Evolutionary conservation across 2,113 vertebrate genomes (phyloP).

Genomic region (Mola mola): DNA sequence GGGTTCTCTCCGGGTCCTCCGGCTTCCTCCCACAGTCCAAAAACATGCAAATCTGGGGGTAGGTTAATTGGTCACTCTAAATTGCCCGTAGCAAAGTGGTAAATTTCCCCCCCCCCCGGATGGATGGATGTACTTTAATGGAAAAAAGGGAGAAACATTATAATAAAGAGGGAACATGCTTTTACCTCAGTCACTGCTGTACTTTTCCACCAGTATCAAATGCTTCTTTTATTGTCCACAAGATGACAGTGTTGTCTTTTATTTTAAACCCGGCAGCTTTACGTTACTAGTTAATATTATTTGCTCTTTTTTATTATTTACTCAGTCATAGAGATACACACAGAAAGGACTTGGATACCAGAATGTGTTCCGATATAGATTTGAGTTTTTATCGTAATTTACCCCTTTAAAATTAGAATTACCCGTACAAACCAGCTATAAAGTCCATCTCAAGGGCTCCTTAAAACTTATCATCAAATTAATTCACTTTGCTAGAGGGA

Average conservation of each 20-base stretch:
- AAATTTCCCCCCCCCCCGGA: too few relatives aligned
- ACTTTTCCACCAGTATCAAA: background rate
- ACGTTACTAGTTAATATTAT: too few relatives aligned
- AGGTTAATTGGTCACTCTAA: too few relatives aligned
- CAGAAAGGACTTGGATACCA: background rate
- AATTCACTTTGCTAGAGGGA: background rate
- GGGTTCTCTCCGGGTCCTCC: too few relatives aligned
- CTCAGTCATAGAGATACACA: background rate
- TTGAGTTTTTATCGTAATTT: background rate
- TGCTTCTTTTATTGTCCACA: slow-evolving; percentile 29
- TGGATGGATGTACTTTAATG: too few relatives aligned
- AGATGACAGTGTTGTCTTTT: slow-evolving; percentile 44
- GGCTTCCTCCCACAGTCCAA: too few relatives aligned
- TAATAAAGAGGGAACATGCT: slow-evolving; percentile 48
- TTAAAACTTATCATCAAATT: background rate
- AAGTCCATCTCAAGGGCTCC: background rate
- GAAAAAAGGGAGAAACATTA: background rate
- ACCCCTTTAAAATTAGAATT: background rate
- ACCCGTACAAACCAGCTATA: background rate
- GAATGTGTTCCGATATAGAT: background rate
- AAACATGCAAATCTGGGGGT: too few relatives aligned
- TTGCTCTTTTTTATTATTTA: too few relatives aligned
- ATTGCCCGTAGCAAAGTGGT: too few relatives aligned
- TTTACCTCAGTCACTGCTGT: slow-evolving; percentile 9
- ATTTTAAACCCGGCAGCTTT: too few relatives aligned